Conservation (phyloP, 1,140 invertebrate species). For the Diuraphis noxia region DNA sequence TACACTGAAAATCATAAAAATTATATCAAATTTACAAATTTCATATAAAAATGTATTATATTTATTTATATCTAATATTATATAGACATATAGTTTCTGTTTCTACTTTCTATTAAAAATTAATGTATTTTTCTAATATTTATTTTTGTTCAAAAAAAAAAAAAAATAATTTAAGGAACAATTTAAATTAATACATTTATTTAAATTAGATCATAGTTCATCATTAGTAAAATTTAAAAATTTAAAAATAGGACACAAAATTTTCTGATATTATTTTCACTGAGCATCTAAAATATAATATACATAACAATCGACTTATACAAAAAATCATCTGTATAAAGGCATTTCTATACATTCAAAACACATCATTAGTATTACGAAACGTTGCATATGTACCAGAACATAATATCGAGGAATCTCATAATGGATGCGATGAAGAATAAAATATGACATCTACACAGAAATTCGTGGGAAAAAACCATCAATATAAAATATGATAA, state of each 20-base stretch:
- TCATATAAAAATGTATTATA: neutral
- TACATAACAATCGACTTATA: neutral
- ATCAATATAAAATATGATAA: neutral
- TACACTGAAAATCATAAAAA: neutral
- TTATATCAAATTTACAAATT: neutral
- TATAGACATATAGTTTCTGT: neutral
- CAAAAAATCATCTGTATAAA: conserved; percentile 23
- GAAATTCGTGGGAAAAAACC: neutral
- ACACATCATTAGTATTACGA: conserved; percentile 8
- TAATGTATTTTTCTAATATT: neutral
- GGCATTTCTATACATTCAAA: neutral
- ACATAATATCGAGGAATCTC: neutral
- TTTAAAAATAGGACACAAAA: neutral
- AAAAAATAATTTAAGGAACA: neutral
- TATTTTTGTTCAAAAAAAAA: neutral
- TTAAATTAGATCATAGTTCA: neutral
- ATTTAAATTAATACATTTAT: neutral
- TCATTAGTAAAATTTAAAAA: neutral
- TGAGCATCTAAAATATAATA: neutral
- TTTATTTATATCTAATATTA: no score
- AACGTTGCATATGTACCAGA: conserved; percentile 11
- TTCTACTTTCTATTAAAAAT: no score
- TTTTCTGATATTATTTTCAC: neutral
- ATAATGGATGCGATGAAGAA: conserved; percentile 8
- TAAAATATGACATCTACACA: conserved; percentile 1